Base-by-base conservation (phyloP, 2,888 invertebrate species). In the Phoenoteleia sp. region DNA sequence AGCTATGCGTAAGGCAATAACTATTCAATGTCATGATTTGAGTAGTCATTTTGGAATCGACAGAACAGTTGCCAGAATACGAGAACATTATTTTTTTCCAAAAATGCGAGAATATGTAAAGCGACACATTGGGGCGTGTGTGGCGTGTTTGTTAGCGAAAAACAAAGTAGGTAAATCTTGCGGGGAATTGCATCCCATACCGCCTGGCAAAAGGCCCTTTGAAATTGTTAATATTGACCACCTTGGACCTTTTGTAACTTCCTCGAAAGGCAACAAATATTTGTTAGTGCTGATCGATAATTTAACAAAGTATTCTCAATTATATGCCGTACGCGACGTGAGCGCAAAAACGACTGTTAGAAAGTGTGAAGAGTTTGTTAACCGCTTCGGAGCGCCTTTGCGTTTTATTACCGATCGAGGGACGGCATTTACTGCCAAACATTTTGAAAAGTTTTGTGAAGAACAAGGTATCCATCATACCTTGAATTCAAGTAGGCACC, bases 331-430 rank as follows among this genome's bases (percentile, higher is more conserved):
- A 7, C 71, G 52, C 11, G 69, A 47, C 25, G 82, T 81, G 0
- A 69, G 66, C 2, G 23, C 80, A 0, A 52, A 19, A 3, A 17
- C 25, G 0, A 81, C 67, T 4, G 29, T 87, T 0, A 60, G 27
- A n/a, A 66, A 62, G 15, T 11, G 33, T 9, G 47, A 58, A 23
- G 11, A 72, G 0, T 87, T 88, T 47, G 66, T 86, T 7, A 17
- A 77, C 7, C 19, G 58, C 7, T 84, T 75, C 27, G 86, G 88
- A 19, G 85, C 84, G 0, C 86, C 86, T 0, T 2, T 17, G 4
- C 64, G 81, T 15, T 15, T 88, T 0, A 69, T 88, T n/a, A 66
- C 67, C 1, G 85, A 86, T 52, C 42, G 88, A 0, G 86, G 86
- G 17, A 87, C 85, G 7, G 13, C 74, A n/a, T 87, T 87, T 45